Base-by-base conservation (phyloP, 30 jellyfish, hydroid and myxozoan genomes). In the Hydractinia symbiolongicarpus region DNA sequence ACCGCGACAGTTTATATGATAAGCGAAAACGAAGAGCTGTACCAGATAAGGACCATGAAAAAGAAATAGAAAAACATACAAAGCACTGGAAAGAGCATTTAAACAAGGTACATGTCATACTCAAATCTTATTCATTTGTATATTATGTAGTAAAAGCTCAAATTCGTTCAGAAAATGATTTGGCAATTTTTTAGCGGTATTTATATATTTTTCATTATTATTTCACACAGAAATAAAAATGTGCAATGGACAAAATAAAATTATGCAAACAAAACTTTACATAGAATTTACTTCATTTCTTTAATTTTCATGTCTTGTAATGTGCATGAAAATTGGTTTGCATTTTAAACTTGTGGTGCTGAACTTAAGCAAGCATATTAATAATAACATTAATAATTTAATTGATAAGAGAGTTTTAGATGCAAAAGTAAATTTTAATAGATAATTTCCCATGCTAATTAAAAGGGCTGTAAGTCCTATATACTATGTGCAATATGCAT, bases 31-130 rank as follows among this genome's bases (percentile, higher is more conserved):
- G 81, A 7, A 85, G 14, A 40, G 40, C 66, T 52, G 88, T 21
- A 56, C 84, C 19, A 77, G 88, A 82, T 21, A 88, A 87, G 68
- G 87, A 82, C 55, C 75, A 72, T 3, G 54, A 55, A 5, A 84
- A 87, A 58, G 87, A 82, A 55, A 84, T 67, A 11, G 53, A 79
- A 55, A 51, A 73, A 6, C 75, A 72, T 5, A 50, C 54, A 5
- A 55, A 50, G 83, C 83, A 74, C 54, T 74, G 83, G 83, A 6
- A 50, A 51, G 44, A 16, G 15, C 83, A 74, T 50, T 50, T 74
- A 5, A 74, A 40, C 51, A 30, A 30, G 61, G 83, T 74, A 67
- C 10, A 20, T 66, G 21, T 2, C 4, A 50, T 74, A 4, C n/a
- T 74, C 16, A 44, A 9, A 30, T 74, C 54, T 5, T 5, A n/a